Conservation (phyloP, 2,888 invertebrate species). For the Ormyrus thymus region DNA sequence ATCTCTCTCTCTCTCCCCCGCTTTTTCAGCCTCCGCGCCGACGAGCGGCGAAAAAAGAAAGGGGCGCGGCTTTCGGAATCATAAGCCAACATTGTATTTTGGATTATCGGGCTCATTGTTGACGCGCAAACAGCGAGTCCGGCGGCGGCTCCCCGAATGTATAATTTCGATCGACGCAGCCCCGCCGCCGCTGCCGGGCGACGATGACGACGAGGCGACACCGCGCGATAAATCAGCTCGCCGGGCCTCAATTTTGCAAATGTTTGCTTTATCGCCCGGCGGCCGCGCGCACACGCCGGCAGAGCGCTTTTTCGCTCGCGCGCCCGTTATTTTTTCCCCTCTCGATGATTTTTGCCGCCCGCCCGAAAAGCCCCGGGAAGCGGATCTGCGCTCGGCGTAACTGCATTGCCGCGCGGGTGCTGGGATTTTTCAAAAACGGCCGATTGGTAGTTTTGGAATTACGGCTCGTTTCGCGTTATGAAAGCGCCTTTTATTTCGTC, state of each 20-base stretch:
- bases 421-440: background rate
- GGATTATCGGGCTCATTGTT: slow-evolving; percentile 41
- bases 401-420: background rate
- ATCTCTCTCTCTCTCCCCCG: no score
- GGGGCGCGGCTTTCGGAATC: slow-evolving; percentile 9
- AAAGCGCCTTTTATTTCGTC: no score
- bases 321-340: no score
- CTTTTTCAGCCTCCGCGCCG: background rate
- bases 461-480: no score
- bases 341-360: no score
- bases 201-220: slow-evolving; percentile 13
- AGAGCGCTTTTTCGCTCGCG: no score
- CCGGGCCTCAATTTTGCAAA: slow-evolving; percentile 29
- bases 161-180: slow-evolving; percentile 37
- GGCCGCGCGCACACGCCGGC: no score
- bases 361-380: no score
- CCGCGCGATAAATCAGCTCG: slow-evolving; percentile 36
- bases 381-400: no score
- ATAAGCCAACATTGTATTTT: slow-evolving; percentile 34
- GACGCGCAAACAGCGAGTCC: slow-evolving; percentile 24
- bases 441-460: no score
- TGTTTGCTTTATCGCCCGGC: slow-evolving; percentile 29
- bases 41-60: background rate
- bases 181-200: background rate
- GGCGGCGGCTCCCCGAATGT: slow-evolving; percentile 7